phyloP scores from a whole-genome alignment of 2,113 vertebrate species.

The Perognathus longimembris region DNA sequence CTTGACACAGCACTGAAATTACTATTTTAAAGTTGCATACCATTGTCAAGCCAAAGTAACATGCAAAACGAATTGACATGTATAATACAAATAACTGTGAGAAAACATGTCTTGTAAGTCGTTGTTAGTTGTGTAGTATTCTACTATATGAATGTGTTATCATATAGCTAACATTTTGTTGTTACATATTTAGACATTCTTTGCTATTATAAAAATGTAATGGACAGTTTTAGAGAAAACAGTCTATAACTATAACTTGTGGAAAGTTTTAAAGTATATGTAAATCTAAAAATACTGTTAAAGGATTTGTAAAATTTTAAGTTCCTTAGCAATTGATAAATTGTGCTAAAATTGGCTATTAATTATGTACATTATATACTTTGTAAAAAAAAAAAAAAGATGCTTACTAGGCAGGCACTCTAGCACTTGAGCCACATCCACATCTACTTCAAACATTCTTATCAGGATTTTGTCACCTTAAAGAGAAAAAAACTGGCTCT shows the following conservation, averaged over 20 bases:
- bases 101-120: neutral
- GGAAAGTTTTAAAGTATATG: neutral
- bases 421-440: too few species aligned
- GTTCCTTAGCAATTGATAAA: conserved; percentile 7
- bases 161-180: neutral
- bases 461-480: neutral
- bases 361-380: neutral
- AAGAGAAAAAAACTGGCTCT: neutral
- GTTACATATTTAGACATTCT: neutral
- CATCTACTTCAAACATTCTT: neutral
- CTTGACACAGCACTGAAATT: conserved; percentile 11
- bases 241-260: neutral
- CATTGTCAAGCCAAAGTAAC: neutral
- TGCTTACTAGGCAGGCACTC: too few species aligned
- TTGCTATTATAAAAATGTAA: neutral
- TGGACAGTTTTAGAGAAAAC: neutral
- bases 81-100: neutral
- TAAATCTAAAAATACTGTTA: neutral
- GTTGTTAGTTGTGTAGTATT: neutral
- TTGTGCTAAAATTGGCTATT: neutral
- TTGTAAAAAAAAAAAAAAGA: too few species aligned
- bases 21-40: neutral
- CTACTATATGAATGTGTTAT: neutral
- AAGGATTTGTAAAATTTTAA: neutral
- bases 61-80: neutral